phyloP scores from a whole-genome alignment of 92 coral and sea anemone species.

The Epizoanthus ramosus region DNA sequence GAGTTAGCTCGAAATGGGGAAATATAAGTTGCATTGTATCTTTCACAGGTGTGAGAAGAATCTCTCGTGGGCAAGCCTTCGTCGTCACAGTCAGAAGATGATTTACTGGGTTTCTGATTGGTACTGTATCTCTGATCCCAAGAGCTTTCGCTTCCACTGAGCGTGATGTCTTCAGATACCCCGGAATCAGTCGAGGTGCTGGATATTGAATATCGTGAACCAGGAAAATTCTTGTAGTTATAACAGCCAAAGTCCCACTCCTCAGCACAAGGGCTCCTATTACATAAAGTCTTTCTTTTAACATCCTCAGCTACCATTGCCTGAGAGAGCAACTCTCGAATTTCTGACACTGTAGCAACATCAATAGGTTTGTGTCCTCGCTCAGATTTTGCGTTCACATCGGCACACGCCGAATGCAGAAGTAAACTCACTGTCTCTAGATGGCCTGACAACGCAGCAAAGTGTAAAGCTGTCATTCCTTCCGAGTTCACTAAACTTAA shows the following conservation, averaged over 20 bases:
- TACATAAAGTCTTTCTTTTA: conserved; percentile 64
- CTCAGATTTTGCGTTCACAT: conserved; percentile 80
- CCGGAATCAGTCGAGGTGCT: conserved; percentile 97
- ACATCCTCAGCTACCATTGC: conserved; percentile 83
- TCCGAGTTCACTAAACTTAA: conserved; percentile 72
- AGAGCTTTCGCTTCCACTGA: conserved; percentile 52
- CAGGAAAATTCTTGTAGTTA: conserved; percentile 77
- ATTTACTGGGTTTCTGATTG: conserved; percentile 17
- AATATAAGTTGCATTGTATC: background rate
- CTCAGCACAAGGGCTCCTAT: conserved; percentile 40
- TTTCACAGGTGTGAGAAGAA: conserved; percentile 2
- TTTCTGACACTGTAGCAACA: conserved; percentile 74
- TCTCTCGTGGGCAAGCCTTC: background rate
- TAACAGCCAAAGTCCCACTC: conserved; percentile 63
- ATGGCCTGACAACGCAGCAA: conserved; percentile 85
- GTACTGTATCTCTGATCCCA: conserved; percentile 41
- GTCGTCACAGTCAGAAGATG: background rate
- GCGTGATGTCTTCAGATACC: conserved; percentile 78
- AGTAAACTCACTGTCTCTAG: conserved; percentile 81
- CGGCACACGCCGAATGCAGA: conserved; percentile 91
- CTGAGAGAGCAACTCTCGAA: conserved; percentile 79
- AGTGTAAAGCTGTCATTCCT: conserved; percentile 88
- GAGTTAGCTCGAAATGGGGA: background rate
- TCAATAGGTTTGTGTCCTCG: conserved; percentile 83
- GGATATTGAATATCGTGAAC: conserved; percentile 87